A percentile compares a stretch with the other conserved stretches of the same genome.
Conservation (phyloP, 2,113 vertebrate species). For the Corydoras maculifer region DNA sequence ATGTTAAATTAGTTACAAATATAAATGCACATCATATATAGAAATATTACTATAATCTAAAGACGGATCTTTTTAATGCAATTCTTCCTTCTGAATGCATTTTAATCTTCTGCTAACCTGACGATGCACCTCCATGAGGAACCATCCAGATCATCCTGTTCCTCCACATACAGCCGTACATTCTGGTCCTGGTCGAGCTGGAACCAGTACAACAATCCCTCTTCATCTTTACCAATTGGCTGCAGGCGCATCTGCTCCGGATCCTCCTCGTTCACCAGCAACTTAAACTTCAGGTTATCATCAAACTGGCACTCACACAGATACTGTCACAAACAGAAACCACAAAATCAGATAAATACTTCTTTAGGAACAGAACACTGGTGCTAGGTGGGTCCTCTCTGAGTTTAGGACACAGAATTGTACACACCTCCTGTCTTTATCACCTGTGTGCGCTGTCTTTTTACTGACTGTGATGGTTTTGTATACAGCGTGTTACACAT, state of each 20-base stretch:
- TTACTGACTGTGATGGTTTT: no score
- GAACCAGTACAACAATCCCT: conserved; percentile 93
- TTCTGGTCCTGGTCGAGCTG: conserved; percentile 95
- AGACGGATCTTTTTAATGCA: no score
- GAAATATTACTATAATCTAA: no score
- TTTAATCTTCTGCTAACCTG: conserved; percentile 62
- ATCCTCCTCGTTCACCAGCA: conserved; percentile 88
- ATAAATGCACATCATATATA: no score
- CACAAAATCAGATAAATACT: conserved; percentile 22
- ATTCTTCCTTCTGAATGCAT: not conserved
- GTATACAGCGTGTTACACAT: no score
- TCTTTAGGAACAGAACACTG: no score
- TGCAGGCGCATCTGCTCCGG: conserved; percentile 91
- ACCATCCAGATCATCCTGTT: conserved; percentile 92
- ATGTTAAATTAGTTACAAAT: no score
- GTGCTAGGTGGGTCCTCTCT: no score
- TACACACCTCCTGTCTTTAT: no score
- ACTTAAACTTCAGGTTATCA: conserved; percentile 97
- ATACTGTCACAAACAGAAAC: conserved; percentile 64
- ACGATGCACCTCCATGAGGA: conserved; percentile 94
- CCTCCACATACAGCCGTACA: conserved; percentile 91
- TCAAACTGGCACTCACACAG: conserved; percentile 98
- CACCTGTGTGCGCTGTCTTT: no score
- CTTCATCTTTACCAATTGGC: conserved; percentile 85
- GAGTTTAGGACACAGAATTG: no score